phyloP scores from a whole-genome alignment of 2,113 vertebrate species.

The Danionella cerebrum region DNA sequence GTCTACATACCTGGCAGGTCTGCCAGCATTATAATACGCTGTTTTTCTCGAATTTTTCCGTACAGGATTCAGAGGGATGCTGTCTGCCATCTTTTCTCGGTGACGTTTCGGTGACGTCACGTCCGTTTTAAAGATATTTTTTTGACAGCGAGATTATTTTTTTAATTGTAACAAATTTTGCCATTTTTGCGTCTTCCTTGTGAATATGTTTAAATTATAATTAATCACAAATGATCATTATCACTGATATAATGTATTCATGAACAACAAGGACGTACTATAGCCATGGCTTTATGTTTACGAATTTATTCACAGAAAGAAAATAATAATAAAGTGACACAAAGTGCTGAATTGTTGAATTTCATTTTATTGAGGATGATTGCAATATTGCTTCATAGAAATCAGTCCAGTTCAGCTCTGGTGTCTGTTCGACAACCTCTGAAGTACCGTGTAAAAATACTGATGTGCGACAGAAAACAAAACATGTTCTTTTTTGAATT shows the following conservation, averaged over 20 bases:
- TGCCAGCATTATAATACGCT: conserved; percentile 53
- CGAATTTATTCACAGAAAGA: neutral
- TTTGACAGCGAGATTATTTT: too few species aligned
- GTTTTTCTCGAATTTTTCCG: conserved; percentile 56
- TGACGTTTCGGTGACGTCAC: conserved; percentile 53
- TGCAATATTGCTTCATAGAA: conserved; percentile 23
- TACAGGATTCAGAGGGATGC: conserved; percentile 61
- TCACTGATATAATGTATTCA: too few species aligned
- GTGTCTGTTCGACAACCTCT: neutral
- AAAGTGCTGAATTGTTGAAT: neutral
- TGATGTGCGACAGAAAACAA: neutral
- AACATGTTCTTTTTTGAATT: neutral
- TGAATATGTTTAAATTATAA: too few species aligned
- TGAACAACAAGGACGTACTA: too few species aligned
- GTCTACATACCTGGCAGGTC: conserved; percentile 54
- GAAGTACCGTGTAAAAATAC: conserved; percentile 19
- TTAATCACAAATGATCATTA: too few species aligned
- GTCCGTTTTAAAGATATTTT: neutral
- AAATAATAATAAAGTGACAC: neutral
- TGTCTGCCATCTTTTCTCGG: conserved; percentile 68
- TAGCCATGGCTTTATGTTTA: too few species aligned
- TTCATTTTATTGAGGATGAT: conserved; percentile 17
- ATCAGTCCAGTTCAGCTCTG: conserved; percentile 11
- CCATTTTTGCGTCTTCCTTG: too few species aligned
- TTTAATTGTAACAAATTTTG: too few species aligned